Evolutionary conservation across 1,140 invertebrate genomes (phyloP).

Genomic region (Bemisia tabaci): DNA sequence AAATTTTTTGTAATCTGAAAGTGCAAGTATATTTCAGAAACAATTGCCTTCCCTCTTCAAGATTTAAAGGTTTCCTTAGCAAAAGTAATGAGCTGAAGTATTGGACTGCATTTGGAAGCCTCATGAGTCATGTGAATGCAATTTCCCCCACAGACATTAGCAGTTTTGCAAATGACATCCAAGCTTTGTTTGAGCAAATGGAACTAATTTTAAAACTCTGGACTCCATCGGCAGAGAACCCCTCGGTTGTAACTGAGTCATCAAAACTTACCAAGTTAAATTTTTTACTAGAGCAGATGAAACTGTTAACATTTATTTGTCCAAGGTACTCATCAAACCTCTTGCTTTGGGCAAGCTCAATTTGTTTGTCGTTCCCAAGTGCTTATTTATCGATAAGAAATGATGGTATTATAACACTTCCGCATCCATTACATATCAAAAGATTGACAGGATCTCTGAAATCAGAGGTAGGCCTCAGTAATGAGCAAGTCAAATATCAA

Average conservation of each 20-base stretch:
- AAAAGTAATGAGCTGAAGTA: neutral
- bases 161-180: neutral
- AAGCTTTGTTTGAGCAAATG: neutral
- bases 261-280: neutral
- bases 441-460: neutral
- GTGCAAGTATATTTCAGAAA: neutral
- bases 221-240: neutral
- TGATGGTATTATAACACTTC: neutral
- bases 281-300: neutral
- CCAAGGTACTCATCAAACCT: neutral
- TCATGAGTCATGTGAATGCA: neutral
- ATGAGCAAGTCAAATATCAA: neutral
- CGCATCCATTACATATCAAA: neutral
- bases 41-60: too few species aligned
- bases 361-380: neutral
- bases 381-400: neutral
- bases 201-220: neutral
- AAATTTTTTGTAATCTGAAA: neutral
- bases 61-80: neutral
- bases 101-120: neutral
- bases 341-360: neutral
- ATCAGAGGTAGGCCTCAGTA: neutral
- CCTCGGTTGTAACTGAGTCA: neutral
- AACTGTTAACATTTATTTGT: neutral
- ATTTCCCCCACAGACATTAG: neutral